Evolutionary conservation across 2,888 invertebrate species (phyloP), one percentile per base, ranked within the genome.

Genomic region (Mystacides longicornis): DNA sequence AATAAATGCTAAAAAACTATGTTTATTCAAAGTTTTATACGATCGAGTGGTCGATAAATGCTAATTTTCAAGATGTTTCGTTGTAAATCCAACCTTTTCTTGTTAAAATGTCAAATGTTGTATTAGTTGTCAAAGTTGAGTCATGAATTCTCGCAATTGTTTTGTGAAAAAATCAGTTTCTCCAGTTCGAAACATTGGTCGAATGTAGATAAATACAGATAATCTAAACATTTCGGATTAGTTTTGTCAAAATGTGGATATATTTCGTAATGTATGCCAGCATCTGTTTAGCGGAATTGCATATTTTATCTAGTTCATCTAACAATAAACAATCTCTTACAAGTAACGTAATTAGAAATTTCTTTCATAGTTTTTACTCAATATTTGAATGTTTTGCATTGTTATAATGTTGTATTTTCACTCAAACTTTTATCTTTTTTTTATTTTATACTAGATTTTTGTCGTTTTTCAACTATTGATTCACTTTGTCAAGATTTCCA

Each of bases 71-170:
- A 65, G 65, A 67, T 67, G 68, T 65, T 64, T 65, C 64, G 65
- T 65, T 65, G 65, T 66, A 65, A 64, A 63, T 65, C 65, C 66
- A 3, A 3, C 68, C 16, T 50, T 69, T 74, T 73, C 74, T 75
- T 65, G 64, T 58, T 68, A 74, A 74, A 74, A 73, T 74, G 75
- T 74, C 76, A 76, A 75, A 74, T 66, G 67, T 66, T 74, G 72
- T 71, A 37, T 37, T 37, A 72, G 71, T 74, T 77, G 77, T 77
- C 77, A 77, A 74, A 74, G 74, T 77, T 77, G 76, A 77, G 74
- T 77, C 77, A 77, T 73, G 74, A 70, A 71, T 71, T 65, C 70
- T 52, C 46, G 52, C 53, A 45, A 14, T 37, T 37, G 56, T 54
- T 52, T 49, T 48, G 43, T 37, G 49, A 18, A 50, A 54, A 49